Evolutionary conservation across 2,797 vertebrate species (phyloP), one percentile per base, ranked within the genome.

Genomic region (Kryptolebias ocellatus): DNA sequence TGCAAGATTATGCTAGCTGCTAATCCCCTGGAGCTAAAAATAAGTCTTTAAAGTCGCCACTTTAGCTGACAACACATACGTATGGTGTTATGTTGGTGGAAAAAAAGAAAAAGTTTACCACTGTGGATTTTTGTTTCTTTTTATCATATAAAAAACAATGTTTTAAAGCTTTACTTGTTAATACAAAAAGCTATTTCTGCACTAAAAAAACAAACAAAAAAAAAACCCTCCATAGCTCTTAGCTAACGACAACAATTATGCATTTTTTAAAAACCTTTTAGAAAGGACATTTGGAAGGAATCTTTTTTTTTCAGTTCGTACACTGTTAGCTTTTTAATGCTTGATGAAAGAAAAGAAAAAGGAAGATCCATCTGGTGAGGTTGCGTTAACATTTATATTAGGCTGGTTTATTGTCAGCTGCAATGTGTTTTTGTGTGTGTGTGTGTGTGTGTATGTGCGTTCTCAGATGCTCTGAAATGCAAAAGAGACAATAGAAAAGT

Each of bases 291-390:
- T 7, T 34, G 6, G 34, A 34, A 55, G 79, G 62, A 29, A 67
- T 18, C 27, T 9, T 47, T 24, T 46, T 60, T 60, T 12, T 58
- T 54, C 24, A 60, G 69, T 78, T 78, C 29, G 14, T 68, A 71
- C 10, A 72, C 63, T 69, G 70, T 67, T 46, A 65, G 64, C 34
- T 60, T 56, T 53, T 61, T 24, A 54, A 69, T n/a, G 49, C 18
- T 29, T 57, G 18, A 55, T 61, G 47, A 60, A 75, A 81, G 78
- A 69, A 78, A 70, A 62, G 80, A 63, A 64, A 46, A 72, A 70
- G 53, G 56, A 53, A 76, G 72, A 68, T 69, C 50, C 62, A 77
- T 67, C 67, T 66, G 55, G 28, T 42, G 56, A 60, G 55, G 80
- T 46, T 70, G 67, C 67, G 42, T 61, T 12, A 2, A 68, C 66